phyloP scores from a whole-genome alignment of 1,140 invertebrate genomes.

The Heliconius congener region DNA sequence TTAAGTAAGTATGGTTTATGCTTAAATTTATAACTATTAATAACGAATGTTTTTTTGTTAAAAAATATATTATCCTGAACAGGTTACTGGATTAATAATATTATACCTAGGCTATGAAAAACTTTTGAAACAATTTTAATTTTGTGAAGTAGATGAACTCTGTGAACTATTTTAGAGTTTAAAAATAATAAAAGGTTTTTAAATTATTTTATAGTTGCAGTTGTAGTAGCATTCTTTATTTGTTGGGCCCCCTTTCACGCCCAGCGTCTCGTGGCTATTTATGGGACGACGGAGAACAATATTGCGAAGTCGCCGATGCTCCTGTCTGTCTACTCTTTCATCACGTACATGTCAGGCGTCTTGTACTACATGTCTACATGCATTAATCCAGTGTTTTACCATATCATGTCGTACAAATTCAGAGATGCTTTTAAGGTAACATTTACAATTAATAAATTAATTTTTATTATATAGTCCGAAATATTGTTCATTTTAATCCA shows the following conservation, averaged over 20 bases:
- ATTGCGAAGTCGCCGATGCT: constrained; percentile 69
- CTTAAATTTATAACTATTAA: neutral
- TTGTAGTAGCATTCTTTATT: constrained; percentile 96
- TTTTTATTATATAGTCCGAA: no score
- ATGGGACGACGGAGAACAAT: constrained; percentile 79
- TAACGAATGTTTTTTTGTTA: no score
- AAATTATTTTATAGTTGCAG: constrained; percentile 87
- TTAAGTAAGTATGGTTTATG: constrained; percentile 73
- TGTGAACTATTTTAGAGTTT: no score
- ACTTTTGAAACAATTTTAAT: no score
- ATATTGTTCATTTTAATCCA: neutral
- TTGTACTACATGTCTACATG: constrained; percentile 89
- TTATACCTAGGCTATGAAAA: no score
- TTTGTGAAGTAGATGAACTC: no score
- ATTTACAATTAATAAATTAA: neutral
- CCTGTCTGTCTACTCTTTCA: constrained; percentile 82
- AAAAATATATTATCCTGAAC: no score
- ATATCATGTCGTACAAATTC: constrained; percentile 94
- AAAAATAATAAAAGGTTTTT: no score
- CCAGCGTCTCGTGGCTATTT: constrained; percentile 90
- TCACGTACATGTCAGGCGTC: constrained; percentile 87
- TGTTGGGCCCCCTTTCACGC: constrained; percentile 98
- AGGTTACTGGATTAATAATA: no score
- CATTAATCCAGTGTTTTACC: constrained; percentile 92
- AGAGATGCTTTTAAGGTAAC: constrained; percentile 90